Base-by-base conservation (phyloP, 2,797 vertebrate genomes). In the Aldrovandia affinis region DNA sequence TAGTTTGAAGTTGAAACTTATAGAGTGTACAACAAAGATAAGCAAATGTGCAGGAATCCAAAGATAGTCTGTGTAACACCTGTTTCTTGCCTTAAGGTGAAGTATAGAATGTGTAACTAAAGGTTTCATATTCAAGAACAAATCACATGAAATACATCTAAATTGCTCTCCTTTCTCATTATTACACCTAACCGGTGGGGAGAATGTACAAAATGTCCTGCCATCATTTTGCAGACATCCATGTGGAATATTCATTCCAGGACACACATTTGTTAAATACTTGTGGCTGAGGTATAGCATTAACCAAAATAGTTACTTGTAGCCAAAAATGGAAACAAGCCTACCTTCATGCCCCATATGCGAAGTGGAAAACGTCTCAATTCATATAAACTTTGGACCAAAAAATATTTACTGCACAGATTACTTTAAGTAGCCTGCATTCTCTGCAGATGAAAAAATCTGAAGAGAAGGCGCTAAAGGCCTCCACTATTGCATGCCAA, bases 11-110 rank as follows among this genome's bases (percentile, higher is more conserved):
- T 28, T 28, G 7, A 22, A 68, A 68, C 63, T 9, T 28, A 2
- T 68, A 20, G 6, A 57, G 55, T 22, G 55, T 20, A 22, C 18
- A 20, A 57, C 55, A 57, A 57, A 57, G 15, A 0, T 22, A 20
- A 57, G 22, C n/a, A 75, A 42, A 82, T 54, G 73, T 22, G 15
- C 7, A n/a, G 54, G 55, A 33, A 52, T 73, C 33, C 81, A 82
- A 54, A 82, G 70, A 33, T 73, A 70, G 65, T 68, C 30, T 39
- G 55, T 15, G 55, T 57, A 57, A 20, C 55, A 57, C 18, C 5
- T 57, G 55, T 57, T 57, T 57, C 14, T 57, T 57, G 54, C 14
- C 20, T 55, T 18, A 55, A 15, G 54, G 18, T 20, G 15, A 57
- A 20, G 3, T 15, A 57, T 57, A 18, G 55, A 57, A 57, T 57